Percentiles rank a stretch among this genome's conserved stretches.
Conservation (phyloP, 2,797 vertebrate species). For the Spatula clypeata region DNA sequence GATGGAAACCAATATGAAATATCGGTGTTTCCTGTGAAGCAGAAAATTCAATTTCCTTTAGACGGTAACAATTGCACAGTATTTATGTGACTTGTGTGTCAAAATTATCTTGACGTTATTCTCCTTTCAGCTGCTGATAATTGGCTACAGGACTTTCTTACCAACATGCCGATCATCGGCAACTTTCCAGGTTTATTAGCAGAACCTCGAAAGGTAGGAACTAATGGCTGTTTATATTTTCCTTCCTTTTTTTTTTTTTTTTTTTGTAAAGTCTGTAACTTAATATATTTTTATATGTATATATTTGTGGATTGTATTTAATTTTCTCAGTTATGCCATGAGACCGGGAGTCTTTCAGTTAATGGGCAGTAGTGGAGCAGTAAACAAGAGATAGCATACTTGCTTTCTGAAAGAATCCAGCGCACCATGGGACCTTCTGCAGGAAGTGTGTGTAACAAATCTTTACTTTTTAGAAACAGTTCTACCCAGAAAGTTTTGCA, state of each 20-base stretch:
- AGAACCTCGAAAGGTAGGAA: not conserved
- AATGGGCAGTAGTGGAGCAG: not conserved
- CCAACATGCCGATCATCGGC: not conserved
- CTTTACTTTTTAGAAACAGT: not conserved
- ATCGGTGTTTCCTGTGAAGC: constrained; percentile 16
- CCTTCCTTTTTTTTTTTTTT: not conserved
- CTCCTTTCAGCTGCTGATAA: not conserved
- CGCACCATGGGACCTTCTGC: accelerated
- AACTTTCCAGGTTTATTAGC: not conserved
- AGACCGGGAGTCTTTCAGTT: not conserved
- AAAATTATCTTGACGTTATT: constrained; percentile 40
- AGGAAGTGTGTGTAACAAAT: not conserved
- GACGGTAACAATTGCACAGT: not conserved
- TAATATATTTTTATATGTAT: not conserved
- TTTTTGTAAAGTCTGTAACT: not conserved
- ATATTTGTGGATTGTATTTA: not conserved
- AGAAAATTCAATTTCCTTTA: constrained; percentile 54
- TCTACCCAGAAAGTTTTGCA: not conserved
- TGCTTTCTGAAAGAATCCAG: not conserved
- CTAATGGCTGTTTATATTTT: not conserved
- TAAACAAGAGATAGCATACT: not conserved
- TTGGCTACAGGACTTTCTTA: not conserved
- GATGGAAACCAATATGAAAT: not conserved
- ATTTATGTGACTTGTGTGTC: constrained; percentile 30
- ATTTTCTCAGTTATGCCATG: not conserved